Base-by-base conservation (phyloP, 2,797 vertebrate genomes). In the Gambusia yucatana region DNA sequence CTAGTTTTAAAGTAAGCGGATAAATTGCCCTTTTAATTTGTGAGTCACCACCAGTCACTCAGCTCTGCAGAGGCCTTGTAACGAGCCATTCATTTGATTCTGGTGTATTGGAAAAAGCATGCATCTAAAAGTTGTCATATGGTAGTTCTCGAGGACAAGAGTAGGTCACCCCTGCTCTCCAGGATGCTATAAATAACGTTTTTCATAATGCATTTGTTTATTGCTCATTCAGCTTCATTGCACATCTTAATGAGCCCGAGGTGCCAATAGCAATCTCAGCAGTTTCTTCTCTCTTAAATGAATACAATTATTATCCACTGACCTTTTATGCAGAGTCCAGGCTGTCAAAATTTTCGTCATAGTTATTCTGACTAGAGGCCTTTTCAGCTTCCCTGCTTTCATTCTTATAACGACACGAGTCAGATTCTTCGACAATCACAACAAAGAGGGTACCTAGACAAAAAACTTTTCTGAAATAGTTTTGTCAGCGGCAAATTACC, bases 301-400 rank as follows among this genome's bases (percentile, higher is more conserved):
- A 90, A 79, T 75, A 63, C 63, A 67, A 88, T 75, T 79, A 84
- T 80, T 89, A 77, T 87, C 82, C 85, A 70, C 61, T 86, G 86
- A 89, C 73, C 86, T 86, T 87, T 86, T 72, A 36, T 77, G 7
- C n/a, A 0, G 17, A 61, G 82, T 80, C 76, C 20, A 28, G 85
- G 80, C 81, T 77, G 78, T 70, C 44, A 72, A 77, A 61, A 63
- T 79, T 79, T 73, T 79, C 14, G 73, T 80, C 74, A 44, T 48
- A 76, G 5, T 11, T 28, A 50, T 73, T 77, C 72, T 81, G 81
- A 78, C 50, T 72, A 84, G 69, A 39, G 65, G 63, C 78, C 57
- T 25, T 71, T 70, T 84, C 13, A 33, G 57, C 28, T 61, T 61
- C 28, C 30, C 30, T 61, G 57, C 57, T 17, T 2, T 61, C 14